Evolutionary conservation across 2,113 vertebrate genomes (phyloP).

Genomic region (Chinchilla lanigera): DNA sequence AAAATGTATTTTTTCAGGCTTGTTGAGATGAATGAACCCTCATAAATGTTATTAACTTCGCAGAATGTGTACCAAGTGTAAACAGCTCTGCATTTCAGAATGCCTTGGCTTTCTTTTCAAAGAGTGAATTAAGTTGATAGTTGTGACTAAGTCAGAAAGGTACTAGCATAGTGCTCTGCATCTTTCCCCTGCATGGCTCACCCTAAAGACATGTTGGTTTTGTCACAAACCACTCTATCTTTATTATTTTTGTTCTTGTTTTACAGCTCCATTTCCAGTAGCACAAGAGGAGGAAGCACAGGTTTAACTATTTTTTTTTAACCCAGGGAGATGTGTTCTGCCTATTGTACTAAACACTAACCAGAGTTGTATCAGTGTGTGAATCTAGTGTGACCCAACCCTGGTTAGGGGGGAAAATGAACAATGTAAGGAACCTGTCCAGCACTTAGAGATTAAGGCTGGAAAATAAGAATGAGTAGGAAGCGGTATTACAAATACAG

Average conservation of each 20-base stretch:
- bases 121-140: conserved; percentile 14
- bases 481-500: not conserved
- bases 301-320: not conserved
- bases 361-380: not conserved
- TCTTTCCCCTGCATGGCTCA: not conserved
- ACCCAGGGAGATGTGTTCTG: not conserved
- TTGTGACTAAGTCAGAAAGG: conserved; percentile 29
- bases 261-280: not conserved
- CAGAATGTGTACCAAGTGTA: conserved; percentile 63
- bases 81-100: conserved; percentile 55
- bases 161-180: not conserved
- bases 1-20: conserved; percentile 69
- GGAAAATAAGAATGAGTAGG: not conserved
- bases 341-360: not conserved
- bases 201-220: not conserved
- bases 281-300: not conserved
- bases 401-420: not conserved
- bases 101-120: conserved; percentile 36
- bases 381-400: not conserved
- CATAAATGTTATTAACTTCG: conserved; percentile 76
- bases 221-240: not conserved
- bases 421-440: not conserved
- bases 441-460: not conserved
- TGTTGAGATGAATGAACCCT: conserved; percentile 76
- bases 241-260: not conserved